Conservation (phyloP, 2,113 vertebrate species). For the Electrona antarctica region DNA sequence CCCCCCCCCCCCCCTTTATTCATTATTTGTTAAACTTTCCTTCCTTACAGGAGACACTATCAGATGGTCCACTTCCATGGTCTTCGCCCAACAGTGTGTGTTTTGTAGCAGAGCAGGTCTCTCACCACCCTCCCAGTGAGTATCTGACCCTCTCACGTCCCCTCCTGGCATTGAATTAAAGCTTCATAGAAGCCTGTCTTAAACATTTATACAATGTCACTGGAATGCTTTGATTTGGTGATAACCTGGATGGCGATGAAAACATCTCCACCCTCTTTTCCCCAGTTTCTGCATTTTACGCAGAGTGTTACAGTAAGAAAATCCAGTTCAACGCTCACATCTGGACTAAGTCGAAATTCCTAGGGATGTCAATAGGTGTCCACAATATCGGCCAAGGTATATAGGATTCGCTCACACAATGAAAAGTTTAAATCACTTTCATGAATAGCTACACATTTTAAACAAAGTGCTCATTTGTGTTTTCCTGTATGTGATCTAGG, state of each 20-base stretch:
- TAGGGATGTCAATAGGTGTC: constrained; percentile 98
- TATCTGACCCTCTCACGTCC: constrained; percentile 22
- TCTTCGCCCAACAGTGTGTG: constrained; percentile 89
- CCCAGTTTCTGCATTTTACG: constrained; percentile 98
- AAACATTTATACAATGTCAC: too few species aligned
- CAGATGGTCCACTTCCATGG: constrained; percentile 93
- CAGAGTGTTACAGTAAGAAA: constrained; percentile 93
- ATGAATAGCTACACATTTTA: background rate
- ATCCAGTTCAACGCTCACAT: constrained; percentile 99
- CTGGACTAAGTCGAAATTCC: constrained; percentile 99
- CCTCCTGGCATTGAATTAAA: background rate
- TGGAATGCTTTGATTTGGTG: too few species aligned
- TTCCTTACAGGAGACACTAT: constrained; percentile 84
- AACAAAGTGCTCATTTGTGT: background rate
- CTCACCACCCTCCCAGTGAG: constrained; percentile 98
- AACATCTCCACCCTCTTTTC: constrained; percentile 5
- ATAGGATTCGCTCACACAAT: background rate
- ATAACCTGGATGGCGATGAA: too few species aligned
- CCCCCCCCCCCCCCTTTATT: too few species aligned
- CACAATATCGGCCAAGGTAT: constrained; percentile 99
- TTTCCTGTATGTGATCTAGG: constrained; percentile 72
- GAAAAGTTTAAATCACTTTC: background rate
- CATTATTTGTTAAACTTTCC: too few species aligned
- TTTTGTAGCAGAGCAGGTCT: constrained; percentile 98
- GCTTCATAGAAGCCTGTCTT: too few species aligned